Conservation (phyloP, 1,140 invertebrate species). For the Aphelenchoides besseyi region DNA sequence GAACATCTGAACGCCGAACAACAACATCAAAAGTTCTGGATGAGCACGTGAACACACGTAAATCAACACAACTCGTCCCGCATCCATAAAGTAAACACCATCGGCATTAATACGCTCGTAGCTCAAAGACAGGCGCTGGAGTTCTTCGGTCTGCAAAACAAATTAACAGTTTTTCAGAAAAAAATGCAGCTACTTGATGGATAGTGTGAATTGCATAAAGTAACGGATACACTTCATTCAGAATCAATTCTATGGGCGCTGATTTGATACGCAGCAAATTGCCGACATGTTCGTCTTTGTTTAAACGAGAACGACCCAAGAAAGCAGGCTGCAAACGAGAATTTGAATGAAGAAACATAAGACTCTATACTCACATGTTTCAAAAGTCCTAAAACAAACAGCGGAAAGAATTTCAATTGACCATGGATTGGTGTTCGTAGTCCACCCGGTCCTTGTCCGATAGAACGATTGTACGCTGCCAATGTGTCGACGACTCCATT, state of each 20-base stretch:
- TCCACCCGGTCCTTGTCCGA: constrained; percentile 68
- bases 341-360: constrained; percentile 11
- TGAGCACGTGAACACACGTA: constrained; percentile 80
- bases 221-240: constrained; percentile 85
- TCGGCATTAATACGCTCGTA: constrained; percentile 76
- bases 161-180: constrained; percentile 12
- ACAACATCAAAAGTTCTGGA: constrained; percentile 73
- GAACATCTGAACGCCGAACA: constrained; percentile 71
- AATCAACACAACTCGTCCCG: constrained; percentile 77
- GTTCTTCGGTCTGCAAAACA: constrained; percentile 23
- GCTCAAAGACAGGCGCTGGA: constrained; percentile 68
- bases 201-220: constrained; percentile 80
- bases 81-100: constrained; percentile 87
- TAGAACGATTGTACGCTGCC: constrained; percentile 72
- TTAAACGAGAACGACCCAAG: constrained; percentile 61
- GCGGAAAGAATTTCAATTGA: constrained; percentile 78
- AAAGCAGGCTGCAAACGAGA: constrained; percentile 51
- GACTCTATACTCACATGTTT: constrained; percentile 76
- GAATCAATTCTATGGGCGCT: constrained; percentile 75
- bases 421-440: constrained; percentile 64
- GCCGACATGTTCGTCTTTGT: constrained; percentile 87
- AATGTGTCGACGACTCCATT: constrained; percentile 89
- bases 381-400: constrained; percentile 83
- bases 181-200: constrained; percentile 67
- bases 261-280: constrained; percentile 91